Conservation (phyloP, 2,888 invertebrate species). For the Dendrolimus houi region DNA sequence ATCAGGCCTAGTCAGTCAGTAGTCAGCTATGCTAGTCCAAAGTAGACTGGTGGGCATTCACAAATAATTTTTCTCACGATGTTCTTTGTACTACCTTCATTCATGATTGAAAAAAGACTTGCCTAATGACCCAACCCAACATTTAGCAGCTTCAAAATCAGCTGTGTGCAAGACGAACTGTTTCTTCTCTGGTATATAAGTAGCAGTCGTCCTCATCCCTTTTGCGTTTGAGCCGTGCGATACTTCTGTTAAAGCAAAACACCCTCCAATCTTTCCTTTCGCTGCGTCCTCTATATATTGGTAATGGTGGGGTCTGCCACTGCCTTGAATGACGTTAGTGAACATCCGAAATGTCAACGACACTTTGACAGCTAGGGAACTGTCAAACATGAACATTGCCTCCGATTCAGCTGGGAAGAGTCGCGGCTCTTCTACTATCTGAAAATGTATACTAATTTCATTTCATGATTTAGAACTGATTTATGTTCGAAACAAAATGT, state of each 20-base stretch:
- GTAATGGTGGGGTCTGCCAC: slow-evolving; percentile 80
- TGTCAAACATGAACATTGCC: slow-evolving; percentile 77
- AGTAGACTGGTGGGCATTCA: no score
- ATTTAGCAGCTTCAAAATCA: slow-evolving; percentile 93
- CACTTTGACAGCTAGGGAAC: slow-evolving; percentile 79
- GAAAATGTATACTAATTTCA: slow-evolving; percentile 1
- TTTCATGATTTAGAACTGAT: no score
- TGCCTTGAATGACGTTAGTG: slow-evolving; percentile 77
- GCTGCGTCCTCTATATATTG: slow-evolving; percentile 64
- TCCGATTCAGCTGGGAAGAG: slow-evolving; percentile 65
- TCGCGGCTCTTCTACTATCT: slow-evolving; percentile 69
- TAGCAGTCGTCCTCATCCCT: slow-evolving; percentile 90
- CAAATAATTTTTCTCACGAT: no score
- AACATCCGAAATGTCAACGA: slow-evolving; percentile 82
- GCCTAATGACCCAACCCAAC: slow-evolving; percentile 90
- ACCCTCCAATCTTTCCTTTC: slow-evolving; percentile 52
- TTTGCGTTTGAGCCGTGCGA: slow-evolving; percentile 94
- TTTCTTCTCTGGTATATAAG: slow-evolving; percentile 82
- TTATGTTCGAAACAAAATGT: no score
- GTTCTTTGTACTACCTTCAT: no score
- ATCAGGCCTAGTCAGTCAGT: no score
- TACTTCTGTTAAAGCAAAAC: slow-evolving; percentile 93
- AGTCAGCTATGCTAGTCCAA: no score
- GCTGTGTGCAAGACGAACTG: slow-evolving; percentile 90
- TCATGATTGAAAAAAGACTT: slow-evolving; percentile 17